Conservation (phyloP, 1,140 invertebrate genomes). For the Aphis craccivora region DNA sequence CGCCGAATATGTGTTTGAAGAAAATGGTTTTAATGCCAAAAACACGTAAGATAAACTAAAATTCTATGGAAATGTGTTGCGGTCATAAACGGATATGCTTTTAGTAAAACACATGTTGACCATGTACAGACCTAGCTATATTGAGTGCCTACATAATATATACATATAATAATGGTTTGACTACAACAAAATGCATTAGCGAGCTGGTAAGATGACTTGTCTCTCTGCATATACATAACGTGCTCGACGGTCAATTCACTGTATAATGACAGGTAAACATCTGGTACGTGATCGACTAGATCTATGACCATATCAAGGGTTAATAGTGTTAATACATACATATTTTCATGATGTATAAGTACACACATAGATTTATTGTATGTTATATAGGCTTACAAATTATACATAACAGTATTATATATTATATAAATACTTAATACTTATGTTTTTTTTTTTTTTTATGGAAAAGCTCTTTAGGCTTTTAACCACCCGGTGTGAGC, state of each 20-base stretch:
- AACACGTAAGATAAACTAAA: constrained; percentile 19
- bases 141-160: not conserved
- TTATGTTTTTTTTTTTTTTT: not conserved
- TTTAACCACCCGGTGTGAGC: not conserved
- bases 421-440: not conserved
- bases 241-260: constrained; percentile 11
- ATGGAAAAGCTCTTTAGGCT: not conserved
- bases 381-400: not conserved
- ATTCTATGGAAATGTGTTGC: constrained; percentile 1
- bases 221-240: not conserved
- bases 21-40: constrained; percentile 11
- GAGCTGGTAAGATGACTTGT: not conserved
- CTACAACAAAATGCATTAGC: constrained; percentile 45
- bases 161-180: not conserved
- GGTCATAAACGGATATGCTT: constrained; percentile 44
- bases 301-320: constrained; percentile 6
- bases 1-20: not conserved
- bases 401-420: not conserved
- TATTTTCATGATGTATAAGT: not conserved
- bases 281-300: constrained; percentile 19
- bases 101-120: constrained; percentile 52
- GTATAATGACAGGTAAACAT: constrained; percentile 47
- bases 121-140: not conserved
- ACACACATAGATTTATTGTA: not conserved
- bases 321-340: not conserved